These are phyloP conservation scores for Siniperca scherzeri DNA, from an alignment of 2,797 vertebrate genomes.

Conservation along the genomic window DNA sequence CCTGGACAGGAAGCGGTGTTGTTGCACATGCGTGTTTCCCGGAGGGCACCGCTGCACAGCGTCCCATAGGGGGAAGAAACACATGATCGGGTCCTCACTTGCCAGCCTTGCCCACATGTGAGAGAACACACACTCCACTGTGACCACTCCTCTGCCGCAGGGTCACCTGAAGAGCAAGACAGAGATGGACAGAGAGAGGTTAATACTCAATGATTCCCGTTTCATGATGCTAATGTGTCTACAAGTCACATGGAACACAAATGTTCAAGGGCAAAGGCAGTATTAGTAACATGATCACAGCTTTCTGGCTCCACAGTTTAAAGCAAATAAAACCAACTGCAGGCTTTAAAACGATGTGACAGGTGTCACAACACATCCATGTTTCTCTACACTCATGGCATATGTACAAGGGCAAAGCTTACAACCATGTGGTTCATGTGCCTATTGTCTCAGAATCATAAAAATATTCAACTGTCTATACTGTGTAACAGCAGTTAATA, in stretches of 20 bases:
- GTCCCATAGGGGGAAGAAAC: conserved; percentile 98
- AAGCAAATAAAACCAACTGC: neutral
- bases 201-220: neutral
- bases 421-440: neutral
- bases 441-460: neutral
- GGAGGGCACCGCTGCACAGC: conserved; percentile 95
- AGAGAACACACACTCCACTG: conserved; percentile 99
- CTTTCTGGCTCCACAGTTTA: neutral
- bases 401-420: neutral
- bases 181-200: conserved; percentile 6
- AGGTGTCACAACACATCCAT: neutral
- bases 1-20: conserved; percentile 97
- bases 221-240: neutral
- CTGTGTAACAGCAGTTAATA: neutral
- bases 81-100: conserved; percentile 97
- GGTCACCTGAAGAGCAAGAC: conserved; percentile 88
- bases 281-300: neutral
- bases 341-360: conserved; percentile 9
- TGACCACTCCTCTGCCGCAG: conserved; percentile 97
- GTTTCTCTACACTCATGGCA: neutral
- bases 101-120: conserved; percentile 97
- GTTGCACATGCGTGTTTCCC: conserved; percentile 97
- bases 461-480: neutral
- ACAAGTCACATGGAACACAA: neutral
- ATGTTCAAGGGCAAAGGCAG: neutral